Evolutionary conservation across 2,888 invertebrate species (phyloP), one percentile per base, ranked within the genome.

Genomic region (Pachymerium ferrugineum): DNA sequence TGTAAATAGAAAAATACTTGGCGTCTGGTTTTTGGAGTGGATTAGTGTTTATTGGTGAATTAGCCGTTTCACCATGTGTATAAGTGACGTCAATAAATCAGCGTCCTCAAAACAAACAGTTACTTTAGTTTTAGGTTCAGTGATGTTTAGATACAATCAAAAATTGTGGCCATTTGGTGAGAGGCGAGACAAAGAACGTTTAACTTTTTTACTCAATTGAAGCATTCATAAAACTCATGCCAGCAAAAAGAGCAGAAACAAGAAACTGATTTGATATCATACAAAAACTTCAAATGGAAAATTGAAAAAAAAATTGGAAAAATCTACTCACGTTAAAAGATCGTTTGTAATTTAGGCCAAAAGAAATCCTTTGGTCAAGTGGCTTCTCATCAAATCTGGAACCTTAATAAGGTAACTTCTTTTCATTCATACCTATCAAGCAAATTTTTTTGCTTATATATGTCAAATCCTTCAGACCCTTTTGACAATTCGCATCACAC

Each of bases 111-210:
- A 47, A 47, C 47, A 47, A 16, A 47, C 47, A 47, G n/a, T 22
- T 22, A 47, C 47, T 22, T 22, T 4, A 47, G 22, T 19, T n/a
- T 22, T 22, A 47, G 47, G 22, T 22, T 47, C 16, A 47, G 22
- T 47, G 22, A 47, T 47, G 47, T 47, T 22, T 47, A 22, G 22
- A 10, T 47, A 19, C 47, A 47, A 47, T n/a, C n/a, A 47, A 22
- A 47, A 47, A 47, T 47, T 47, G 47, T 47, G 47, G 47, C 47
- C 47, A 47, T 47, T 47, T 47, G 47, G 47, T 16, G 19, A 47
- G 47, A 16, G 47, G 22, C 5, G 22, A 16, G 16, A 14, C 3
- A 47, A 47, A 47, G 47, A 47, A 47, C 16, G 1, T 6, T 19
- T 22, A 47, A 47, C 47, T 22, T 47, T 47, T 47, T 14, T 47